Percentiles rank a stretch among this genome's conserved stretches.
phyloP scores from a whole-genome alignment of 2,888 invertebrate genomes.

The Aromia moschata region DNA sequence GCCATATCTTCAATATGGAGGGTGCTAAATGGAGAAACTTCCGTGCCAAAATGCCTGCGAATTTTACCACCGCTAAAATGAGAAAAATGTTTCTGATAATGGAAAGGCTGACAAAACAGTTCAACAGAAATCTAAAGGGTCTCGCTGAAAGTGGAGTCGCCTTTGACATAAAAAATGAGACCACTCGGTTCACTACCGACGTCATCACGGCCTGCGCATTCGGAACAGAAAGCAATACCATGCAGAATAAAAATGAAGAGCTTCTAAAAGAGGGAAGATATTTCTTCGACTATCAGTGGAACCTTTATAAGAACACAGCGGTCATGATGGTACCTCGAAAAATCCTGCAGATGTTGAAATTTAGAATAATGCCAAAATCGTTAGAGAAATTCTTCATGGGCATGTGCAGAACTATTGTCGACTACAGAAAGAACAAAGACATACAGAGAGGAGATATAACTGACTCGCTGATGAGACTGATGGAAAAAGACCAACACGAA shows the following conservation, averaged over 20 bases:
- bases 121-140: slow-evolving; percentile 26
- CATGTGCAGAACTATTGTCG: slow-evolving; percentile 60
- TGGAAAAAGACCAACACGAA: slow-evolving; percentile 1
- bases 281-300: slow-evolving; percentile 48
- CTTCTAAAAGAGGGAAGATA: slow-evolving; percentile 55
- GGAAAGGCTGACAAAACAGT: slow-evolving; percentile 33
- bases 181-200: slow-evolving; percentile 65
- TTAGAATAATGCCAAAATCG: slow-evolving; percentile 45
- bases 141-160: slow-evolving; percentile 21
- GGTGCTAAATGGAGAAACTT: slow-evolving; percentile 59
- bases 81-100: slow-evolving; percentile 54
- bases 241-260: slow-evolving; percentile 63
- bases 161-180: slow-evolving; percentile 31
- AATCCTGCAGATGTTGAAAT: slow-evolving; percentile 40
- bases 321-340: slow-evolving; percentile 41
- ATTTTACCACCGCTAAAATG: slow-evolving; percentile 58
- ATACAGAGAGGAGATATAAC: slow-evolving; percentile 4
- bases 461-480: slow-evolving; percentile 11
- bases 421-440: slow-evolving; percentile 9
- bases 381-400: slow-evolving; percentile 61
- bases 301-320: slow-evolving; percentile 36
- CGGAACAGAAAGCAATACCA: slow-evolving; percentile 68
- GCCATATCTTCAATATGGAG: slow-evolving; percentile 60
- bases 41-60: slow-evolving; percentile 46
- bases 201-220: slow-evolving; percentile 69